These are phyloP conservation scores for Tupiocoris notatus DNA, from an alignment of 2,888 invertebrate genomes.

Conservation along the genomic window DNA sequence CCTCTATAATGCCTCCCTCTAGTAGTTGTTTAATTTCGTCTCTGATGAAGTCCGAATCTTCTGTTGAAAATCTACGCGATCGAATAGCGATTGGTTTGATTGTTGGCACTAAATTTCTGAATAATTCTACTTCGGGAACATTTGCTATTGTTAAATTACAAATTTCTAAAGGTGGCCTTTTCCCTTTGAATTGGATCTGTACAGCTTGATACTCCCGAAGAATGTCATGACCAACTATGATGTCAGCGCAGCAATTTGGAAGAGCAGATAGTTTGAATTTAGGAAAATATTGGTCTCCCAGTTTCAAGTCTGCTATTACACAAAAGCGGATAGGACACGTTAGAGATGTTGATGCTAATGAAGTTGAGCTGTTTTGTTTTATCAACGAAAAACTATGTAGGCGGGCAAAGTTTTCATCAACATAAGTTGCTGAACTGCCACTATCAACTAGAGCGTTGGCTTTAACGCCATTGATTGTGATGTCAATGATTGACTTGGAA, in stretches of 20 bases:
- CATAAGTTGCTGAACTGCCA: neutral
- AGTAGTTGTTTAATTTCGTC: constrained; percentile 4
- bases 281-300: neutral
- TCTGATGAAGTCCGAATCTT: constrained; percentile 12
- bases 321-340: neutral
- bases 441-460: neutral
- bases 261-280: constrained; percentile 4
- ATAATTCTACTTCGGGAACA: neutral
- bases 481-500: neutral
- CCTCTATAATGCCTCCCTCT: constrained; percentile 1
- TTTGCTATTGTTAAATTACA: neutral
- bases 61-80: neutral
- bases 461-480: neutral
- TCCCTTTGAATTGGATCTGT: neutral
- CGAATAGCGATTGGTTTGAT: constrained; percentile 16
- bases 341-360: neutral
- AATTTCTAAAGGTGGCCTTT: neutral
- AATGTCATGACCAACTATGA: constrained; percentile 16
- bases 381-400: neutral
- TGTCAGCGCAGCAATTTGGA: neutral
- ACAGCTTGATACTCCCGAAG: neutral
- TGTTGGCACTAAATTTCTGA: neutral
- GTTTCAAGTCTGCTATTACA: neutral
- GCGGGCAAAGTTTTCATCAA: neutral
- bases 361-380: neutral